A percentile compares a stretch with the other conserved stretches of the same genome.
Evolutionary conservation across 2,888 invertebrate species (phyloP).

Genomic region (Hirtodrosophila cameraria): DNA sequence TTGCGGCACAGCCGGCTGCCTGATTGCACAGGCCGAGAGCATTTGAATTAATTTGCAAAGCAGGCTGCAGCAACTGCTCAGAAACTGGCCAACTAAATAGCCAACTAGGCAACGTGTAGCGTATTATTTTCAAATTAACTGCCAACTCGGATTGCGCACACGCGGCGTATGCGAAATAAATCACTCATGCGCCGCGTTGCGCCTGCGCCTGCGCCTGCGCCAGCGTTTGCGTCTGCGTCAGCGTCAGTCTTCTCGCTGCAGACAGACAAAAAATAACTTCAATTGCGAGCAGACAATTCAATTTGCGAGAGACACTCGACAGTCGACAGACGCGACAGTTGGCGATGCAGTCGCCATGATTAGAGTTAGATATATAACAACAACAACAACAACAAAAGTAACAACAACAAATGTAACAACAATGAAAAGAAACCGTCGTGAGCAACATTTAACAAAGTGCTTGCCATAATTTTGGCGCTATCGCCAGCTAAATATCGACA

Average conservation of each 20-base stretch:
- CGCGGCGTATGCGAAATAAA: constrained; percentile 78
- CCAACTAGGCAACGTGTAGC: too few relatives aligned
- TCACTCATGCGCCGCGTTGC: constrained; percentile 74
- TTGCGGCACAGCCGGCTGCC: constrained; percentile 59
- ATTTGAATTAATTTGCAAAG: constrained; percentile 68
- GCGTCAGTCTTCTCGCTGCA: too few relatives aligned
- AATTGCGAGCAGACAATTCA: constrained; percentile 65
- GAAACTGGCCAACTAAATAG: constrained; percentile 16
- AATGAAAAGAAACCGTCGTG: constrained; percentile 51
- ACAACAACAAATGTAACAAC: constrained; percentile 33
- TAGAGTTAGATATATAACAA: constrained; percentile 32
- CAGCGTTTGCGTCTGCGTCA: too few relatives aligned
- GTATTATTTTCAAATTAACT: constrained; percentile 78
- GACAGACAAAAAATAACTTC: constrained; percentile 47
- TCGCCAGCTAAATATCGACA: constrained; percentile 73
- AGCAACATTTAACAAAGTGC: constrained; percentile 78
- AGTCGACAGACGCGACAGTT: constrained; percentile 41
- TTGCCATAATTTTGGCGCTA: constrained; percentile 77
- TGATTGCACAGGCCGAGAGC: constrained; percentile 13
- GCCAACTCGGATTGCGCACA: constrained; percentile 67
- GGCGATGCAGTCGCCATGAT: constrained; percentile 76
- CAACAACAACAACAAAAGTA: background rate
- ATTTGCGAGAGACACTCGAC: constrained; percentile 67
- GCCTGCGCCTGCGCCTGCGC: constrained; percentile 22
- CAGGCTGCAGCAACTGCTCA: too few relatives aligned